Conservation (phyloP, 2,797 vertebrate genomes). For the Chloroceryle amazona region DNA sequence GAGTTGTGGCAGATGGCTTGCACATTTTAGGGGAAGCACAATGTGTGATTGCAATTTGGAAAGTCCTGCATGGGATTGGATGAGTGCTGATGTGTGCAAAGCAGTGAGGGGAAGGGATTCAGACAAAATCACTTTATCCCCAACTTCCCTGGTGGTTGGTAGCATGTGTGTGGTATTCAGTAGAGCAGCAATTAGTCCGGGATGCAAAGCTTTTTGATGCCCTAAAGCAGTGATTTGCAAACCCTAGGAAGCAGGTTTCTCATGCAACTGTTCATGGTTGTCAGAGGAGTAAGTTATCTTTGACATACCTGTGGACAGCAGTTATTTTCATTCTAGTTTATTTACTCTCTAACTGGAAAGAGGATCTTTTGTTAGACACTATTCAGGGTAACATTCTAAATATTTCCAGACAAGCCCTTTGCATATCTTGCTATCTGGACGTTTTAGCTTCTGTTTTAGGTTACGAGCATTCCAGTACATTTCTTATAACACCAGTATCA, state of each 20-base stretch:
- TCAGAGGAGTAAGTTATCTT: neutral
- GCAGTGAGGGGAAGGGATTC: neutral
- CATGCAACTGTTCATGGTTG: neutral
- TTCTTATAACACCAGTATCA: neutral
- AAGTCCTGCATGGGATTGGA: neutral
- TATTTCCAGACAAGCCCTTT: neutral
- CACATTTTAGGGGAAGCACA: slow-evolving; percentile 64
- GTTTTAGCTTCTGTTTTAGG: neutral
- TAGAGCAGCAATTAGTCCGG: neutral
- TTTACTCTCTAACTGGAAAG: neutral
- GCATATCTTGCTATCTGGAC: neutral
- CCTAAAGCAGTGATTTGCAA: slow-evolving; percentile 25
- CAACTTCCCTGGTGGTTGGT: slow-evolving; percentile 5
- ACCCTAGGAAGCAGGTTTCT: neutral
- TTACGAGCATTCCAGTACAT: neutral
- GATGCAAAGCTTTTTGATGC: neutral
- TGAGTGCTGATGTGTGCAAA: neutral
- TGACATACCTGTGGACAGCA: slow-evolving; percentile 11
- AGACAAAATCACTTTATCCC: neutral
- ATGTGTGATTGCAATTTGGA: slow-evolving; percentile 16
- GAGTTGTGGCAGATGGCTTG: slow-evolving; percentile 68
- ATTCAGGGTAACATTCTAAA: neutral
- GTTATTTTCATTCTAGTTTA: slow-evolving; percentile 12
- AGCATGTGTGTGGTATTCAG: slow-evolving; percentile 51
- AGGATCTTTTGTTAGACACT: neutral